These are phyloP conservation scores for Margarornis squamiger DNA, from an alignment of 2,797 vertebrate species.

Conservation along the genomic window DNA sequence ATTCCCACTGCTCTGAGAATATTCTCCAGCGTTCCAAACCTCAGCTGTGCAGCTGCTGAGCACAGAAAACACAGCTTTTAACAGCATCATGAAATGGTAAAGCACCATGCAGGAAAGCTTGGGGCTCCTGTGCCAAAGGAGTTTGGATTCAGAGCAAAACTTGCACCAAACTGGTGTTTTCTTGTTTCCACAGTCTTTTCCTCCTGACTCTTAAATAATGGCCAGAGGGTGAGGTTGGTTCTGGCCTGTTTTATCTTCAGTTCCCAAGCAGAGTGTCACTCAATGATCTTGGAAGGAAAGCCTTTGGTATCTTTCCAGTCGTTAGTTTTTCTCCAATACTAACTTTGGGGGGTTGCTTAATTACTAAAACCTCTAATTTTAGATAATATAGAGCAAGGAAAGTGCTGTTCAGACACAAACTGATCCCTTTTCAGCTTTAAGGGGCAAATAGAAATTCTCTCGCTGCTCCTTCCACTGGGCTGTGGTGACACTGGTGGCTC, in stretches of 20 bases:
- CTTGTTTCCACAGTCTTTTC: background rate
- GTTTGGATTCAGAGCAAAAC: background rate
- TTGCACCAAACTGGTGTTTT: background rate
- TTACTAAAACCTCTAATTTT: background rate
- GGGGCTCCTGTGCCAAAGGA: background rate
- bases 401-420: background rate
- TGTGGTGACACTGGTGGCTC: background rate
- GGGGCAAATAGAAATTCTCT: background rate
- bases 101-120: background rate
- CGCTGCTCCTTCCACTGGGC: background rate
- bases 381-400: too few species aligned
- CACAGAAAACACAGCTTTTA: background rate
- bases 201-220: background rate
- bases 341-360: background rate
- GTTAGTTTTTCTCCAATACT: background rate
- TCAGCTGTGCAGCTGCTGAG: background rate
- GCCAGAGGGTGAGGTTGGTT: background rate
- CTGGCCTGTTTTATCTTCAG: background rate
- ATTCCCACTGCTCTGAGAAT: background rate
- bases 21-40: background rate
- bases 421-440: background rate
- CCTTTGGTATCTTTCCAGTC: background rate
- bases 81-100: background rate
- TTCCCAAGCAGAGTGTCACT: background rate
- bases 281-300: background rate